A percentile compares a stretch with the other conserved stretches of the same genome.
Evolutionary conservation across 2,797 vertebrate species (phyloP).

Genomic region (Adrianichthys oophorus): DNA sequence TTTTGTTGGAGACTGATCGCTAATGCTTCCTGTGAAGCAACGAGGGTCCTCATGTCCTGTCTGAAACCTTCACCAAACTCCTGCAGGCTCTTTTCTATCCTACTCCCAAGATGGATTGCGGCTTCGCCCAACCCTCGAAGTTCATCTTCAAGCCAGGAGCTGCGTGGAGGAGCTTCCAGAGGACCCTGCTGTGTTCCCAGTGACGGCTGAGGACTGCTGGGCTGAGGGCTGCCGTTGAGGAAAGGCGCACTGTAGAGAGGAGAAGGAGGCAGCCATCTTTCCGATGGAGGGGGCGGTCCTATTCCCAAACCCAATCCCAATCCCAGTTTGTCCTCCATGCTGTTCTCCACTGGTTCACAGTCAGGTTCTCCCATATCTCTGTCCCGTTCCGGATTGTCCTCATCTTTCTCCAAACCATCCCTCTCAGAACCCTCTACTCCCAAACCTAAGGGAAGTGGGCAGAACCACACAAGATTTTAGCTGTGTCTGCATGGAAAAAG

Average conservation of each 20-base stretch:
- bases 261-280: slow-evolving; percentile 83
- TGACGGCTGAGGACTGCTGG: slow-evolving; percentile 81
- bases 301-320: slow-evolving; percentile 79
- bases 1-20: slow-evolving; percentile 82
- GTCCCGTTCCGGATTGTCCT: slow-evolving; percentile 76
- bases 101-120: slow-evolving; percentile 79
- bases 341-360: slow-evolving; percentile 76
- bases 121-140: slow-evolving; percentile 80
- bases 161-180: slow-evolving; percentile 74
- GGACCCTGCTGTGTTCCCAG: slow-evolving; percentile 79
- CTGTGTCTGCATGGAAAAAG: not conserved
- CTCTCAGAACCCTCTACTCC: slow-evolving; percentile 76
- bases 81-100: slow-evolving; percentile 77
- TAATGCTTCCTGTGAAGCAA: slow-evolving; percentile 80
- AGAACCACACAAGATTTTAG: not conserved
- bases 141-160: slow-evolving; percentile 83
- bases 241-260: slow-evolving; percentile 84
- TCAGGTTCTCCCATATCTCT: slow-evolving; percentile 76
- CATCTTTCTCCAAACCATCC: slow-evolving; percentile 80
- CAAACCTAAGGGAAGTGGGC: slow-evolving; percentile 56
- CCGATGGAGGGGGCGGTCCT: slow-evolving; percentile 79
- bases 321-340: slow-evolving; percentile 83
- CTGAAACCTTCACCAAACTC: slow-evolving; percentile 82
- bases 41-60: slow-evolving; percentile 79
- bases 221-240: slow-evolving; percentile 81